Evolutionary conservation across 2,888 invertebrate species (phyloP), one percentile per base, ranked within the genome.

Genomic region (Drosophila robusta): DNA sequence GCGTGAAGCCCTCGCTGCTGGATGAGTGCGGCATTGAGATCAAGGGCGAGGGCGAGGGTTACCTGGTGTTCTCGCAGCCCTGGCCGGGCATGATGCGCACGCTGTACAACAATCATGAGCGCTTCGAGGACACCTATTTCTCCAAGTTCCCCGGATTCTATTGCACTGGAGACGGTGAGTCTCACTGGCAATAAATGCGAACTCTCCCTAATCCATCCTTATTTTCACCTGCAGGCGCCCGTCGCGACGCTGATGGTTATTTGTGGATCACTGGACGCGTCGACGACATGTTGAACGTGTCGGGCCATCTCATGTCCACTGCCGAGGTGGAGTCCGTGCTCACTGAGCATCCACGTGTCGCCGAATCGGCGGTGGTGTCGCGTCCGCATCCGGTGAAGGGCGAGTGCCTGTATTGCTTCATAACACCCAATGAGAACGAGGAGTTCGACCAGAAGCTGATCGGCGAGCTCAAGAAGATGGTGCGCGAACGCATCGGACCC

Each of bases 41-140:
- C 63, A 95, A 96, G 74, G 98, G 98, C 0, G 95, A 96, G 72
- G 98, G 97, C 22, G 98, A 99, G 93, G 99, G 99, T 3, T 98
- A 97, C 91, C 93, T 99, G 84, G 98, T 98, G 36, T 99, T 99
- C 93, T 93, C 96, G 38, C 95, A 95, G 80, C 99, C 99, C 3
- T 99, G 99, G 99, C 99, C 99, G 0, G 98, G 99, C 78, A 97
- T 99, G 93, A 98, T 99, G 98, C 94, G 99, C 72, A 97, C 98
- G 0, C 94, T 99, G 26, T 98, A 95, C 92, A 97, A 96, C 54
- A 97, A 98, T 92, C 98, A 99, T 90, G 95, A 96, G 78, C 95
- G 97, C 80, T 98, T 96, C 91, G 96, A 98, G 92, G 95, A 95
- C 44, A 98, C 98, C 0, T 99, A 99, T 92, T 99, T 99, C 93